phyloP scores from a whole-genome alignment of 2,113 vertebrate species.

The Corynorhinus townsendii region DNA sequence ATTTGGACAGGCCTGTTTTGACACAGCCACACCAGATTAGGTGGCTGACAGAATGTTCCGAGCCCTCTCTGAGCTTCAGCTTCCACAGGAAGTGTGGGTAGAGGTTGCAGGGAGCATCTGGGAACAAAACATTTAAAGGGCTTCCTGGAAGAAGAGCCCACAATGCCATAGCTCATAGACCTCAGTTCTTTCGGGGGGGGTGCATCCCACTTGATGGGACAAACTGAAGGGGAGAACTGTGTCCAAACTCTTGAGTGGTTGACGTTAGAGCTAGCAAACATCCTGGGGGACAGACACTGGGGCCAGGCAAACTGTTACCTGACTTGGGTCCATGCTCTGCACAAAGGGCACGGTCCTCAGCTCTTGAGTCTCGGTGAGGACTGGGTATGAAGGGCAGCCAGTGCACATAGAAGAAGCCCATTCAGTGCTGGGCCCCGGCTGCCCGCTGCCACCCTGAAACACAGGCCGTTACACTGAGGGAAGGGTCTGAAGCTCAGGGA shows the following conservation, averaged over 20 bases:
- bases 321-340: neutral
- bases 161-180: neutral
- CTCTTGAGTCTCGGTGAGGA: neutral
- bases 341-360: no score
- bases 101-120: neutral
- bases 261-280: no score
- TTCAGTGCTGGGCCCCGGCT: neutral
- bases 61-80: neutral
- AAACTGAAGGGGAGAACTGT: neutral
- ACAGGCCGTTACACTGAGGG: neutral
- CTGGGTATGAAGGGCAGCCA: no score
- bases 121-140: neutral
- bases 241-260: neutral
- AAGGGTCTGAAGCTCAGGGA: neutral
- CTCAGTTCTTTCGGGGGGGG: neutral
- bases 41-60: neutral
- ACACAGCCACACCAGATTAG: neutral
- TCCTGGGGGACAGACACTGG: neutral
- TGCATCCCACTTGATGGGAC: neutral
- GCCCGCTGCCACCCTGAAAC: neutral
- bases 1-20: neutral
- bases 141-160: neutral
- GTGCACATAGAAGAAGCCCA: neutral
- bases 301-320: neutral
- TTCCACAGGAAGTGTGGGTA: neutral